phyloP scores from a whole-genome alignment of 2,797 vertebrate genomes.

The Propithecus perrieri region DNA sequence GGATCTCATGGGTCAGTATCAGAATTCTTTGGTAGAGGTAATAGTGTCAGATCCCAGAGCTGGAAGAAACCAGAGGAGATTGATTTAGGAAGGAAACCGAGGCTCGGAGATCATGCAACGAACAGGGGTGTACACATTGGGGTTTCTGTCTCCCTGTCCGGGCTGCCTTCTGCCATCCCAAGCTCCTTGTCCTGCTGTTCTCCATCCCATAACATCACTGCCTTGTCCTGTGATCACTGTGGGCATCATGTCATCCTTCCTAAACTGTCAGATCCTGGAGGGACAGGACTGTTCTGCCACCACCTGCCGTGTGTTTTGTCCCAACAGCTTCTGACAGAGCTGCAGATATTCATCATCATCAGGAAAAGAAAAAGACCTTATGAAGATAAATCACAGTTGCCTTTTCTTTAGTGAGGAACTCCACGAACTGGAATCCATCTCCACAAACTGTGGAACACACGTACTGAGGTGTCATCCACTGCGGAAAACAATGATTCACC shows the following conservation, averaged over 20 bases:
- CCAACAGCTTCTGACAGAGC: background rate
- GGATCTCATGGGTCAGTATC: background rate
- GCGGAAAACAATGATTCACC: slow-evolving; percentile 17
- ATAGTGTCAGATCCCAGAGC: background rate
- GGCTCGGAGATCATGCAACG: background rate
- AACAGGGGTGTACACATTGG: background rate
- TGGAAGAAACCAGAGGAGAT: background rate
- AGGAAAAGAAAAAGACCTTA: background rate
- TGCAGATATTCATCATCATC: background rate
- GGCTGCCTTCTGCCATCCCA: too few species aligned
- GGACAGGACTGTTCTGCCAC: background rate
- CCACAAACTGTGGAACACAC: background rate
- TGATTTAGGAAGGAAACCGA: background rate
- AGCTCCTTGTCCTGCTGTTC: background rate
- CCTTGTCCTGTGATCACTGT: accelerated
- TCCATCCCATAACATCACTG: background rate
- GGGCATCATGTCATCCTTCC: background rate
- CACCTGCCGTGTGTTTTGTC: accelerated
- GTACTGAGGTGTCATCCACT: background rate
- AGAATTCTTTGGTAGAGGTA: background rate
- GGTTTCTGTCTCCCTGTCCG: background rate
- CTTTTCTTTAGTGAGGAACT: background rate
- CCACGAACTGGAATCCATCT: background rate
- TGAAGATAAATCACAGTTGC: background rate
- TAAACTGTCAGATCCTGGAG: background rate